These are phyloP conservation scores for Cinara cedri DNA, from an alignment of 2,888 invertebrate species.

Conservation along the genomic window DNA sequence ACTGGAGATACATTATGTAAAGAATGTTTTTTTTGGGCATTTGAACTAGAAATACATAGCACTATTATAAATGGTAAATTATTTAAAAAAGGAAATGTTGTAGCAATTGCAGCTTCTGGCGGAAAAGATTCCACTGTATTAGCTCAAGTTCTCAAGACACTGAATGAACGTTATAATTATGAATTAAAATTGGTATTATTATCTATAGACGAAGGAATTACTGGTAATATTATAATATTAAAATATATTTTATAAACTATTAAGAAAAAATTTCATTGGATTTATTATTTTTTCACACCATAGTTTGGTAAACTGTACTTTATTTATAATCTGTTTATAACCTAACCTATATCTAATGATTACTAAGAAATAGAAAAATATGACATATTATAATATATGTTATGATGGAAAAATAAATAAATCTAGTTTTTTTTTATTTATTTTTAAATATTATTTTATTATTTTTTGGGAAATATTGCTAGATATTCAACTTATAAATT, in stretches of 20 bases:
- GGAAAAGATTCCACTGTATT: conserved; percentile 98
- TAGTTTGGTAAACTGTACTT: too few relatives aligned
- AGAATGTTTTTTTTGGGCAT: conserved; percentile 90
- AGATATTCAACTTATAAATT: too few relatives aligned
- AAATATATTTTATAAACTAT: not conserved
- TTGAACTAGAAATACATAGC: conserved; percentile 93
- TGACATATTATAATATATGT: too few relatives aligned
- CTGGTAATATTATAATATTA: conserved; percentile 65
- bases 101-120: conserved; percentile 92
- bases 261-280: too few relatives aligned
- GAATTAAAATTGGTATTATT: conserved; percentile 86
- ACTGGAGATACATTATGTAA: conserved; percentile 91
- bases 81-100: conserved; percentile 82
- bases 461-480: too few relatives aligned
- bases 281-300: too few relatives aligned
- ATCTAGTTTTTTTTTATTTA: too few relatives aligned
- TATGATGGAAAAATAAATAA: too few relatives aligned
- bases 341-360: too few relatives aligned
- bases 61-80: conserved; percentile 83
- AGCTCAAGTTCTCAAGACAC: conserved; percentile 86
- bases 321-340: too few relatives aligned
- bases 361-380: too few relatives aligned
- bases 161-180: conserved; percentile 90
- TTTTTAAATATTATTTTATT: too few relatives aligned
- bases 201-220: conserved; percentile 98